These are phyloP conservation scores for Melangyna quadrimaculata DNA, from an alignment of 2,888 invertebrate species.

Conservation along the genomic window DNA sequence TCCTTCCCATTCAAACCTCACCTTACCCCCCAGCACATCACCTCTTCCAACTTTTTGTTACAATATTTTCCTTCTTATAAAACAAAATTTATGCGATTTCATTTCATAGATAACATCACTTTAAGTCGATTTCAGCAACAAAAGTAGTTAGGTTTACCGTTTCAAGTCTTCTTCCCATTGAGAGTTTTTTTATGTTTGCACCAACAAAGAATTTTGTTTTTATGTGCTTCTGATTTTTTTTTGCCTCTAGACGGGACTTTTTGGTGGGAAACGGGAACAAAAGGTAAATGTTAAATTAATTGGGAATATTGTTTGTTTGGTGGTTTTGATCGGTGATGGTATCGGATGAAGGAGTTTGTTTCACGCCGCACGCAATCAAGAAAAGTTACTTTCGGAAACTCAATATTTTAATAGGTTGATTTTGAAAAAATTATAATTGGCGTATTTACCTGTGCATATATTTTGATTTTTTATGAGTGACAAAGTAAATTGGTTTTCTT, in stretches of 20 bases:
- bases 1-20: background rate
- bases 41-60: conserved; percentile 21
- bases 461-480: conserved; percentile 48
- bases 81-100: conserved; percentile 70
- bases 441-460: no score
- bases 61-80: conserved; percentile 11
- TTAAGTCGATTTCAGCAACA: conserved; percentile 55
- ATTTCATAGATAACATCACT: conserved; percentile 70
- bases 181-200: no score
- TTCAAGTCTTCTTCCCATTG: conserved; percentile 20
- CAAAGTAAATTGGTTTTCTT: conserved; percentile 52
- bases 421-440: conserved; percentile 56
- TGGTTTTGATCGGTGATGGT: background rate
- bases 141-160: background rate
- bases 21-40: background rate
- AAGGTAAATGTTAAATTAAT: conserved; percentile 69
- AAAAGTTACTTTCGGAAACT: background rate
- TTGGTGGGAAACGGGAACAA: conserved; percentile 28
- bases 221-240: conserved; percentile 1
- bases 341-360: background rate
- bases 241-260: background rate
- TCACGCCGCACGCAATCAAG: background rate
- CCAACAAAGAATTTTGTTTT: conserved; percentile 46
- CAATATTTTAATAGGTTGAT: background rate
- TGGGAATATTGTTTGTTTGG: conserved; percentile 30